phyloP scores from a whole-genome alignment of 2,797 vertebrate species.

The Tarsius wallacei region DNA sequence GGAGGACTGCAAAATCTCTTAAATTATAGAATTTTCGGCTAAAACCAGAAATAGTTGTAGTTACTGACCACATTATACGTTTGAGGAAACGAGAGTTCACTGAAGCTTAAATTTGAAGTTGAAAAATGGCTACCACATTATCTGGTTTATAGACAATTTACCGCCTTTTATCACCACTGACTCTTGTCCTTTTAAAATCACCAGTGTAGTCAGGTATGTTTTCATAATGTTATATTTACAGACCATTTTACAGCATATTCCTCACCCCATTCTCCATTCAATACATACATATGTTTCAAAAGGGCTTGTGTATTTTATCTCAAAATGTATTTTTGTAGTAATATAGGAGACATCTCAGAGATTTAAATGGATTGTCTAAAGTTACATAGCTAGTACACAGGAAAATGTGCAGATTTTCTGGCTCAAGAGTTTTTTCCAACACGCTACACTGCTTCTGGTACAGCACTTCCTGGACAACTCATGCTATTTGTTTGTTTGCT shows the following conservation, averaged over 20 bases:
- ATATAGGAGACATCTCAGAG: not conserved
- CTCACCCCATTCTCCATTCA: rapidly evolving
- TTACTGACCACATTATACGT: not conserved
- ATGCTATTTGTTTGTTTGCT: not conserved
- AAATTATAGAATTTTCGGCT: not conserved
- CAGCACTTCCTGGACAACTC: not conserved
- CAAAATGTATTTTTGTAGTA: not conserved
- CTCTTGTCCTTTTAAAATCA: not conserved
- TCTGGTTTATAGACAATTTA: not conserved
- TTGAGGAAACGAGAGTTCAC: not conserved
- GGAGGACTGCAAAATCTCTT: not conserved
- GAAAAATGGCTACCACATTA: not conserved
- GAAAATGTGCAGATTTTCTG: not conserved
- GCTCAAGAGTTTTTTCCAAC: not conserved
- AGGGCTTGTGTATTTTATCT: not conserved
- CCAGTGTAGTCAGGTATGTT: not conserved
- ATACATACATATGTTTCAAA: not conserved
- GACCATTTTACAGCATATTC: not conserved
- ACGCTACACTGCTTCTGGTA: not conserved
- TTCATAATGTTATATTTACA: not conserved
- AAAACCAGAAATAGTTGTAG: not conserved
- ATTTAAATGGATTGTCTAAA: not conserved
- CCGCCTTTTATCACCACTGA: not conserved
- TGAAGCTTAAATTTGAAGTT: not conserved
- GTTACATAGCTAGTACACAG: not conserved